Evolutionary conservation across 2,113 vertebrate genomes (phyloP).

Genomic region (Melanerpes aurifrons): DNA sequence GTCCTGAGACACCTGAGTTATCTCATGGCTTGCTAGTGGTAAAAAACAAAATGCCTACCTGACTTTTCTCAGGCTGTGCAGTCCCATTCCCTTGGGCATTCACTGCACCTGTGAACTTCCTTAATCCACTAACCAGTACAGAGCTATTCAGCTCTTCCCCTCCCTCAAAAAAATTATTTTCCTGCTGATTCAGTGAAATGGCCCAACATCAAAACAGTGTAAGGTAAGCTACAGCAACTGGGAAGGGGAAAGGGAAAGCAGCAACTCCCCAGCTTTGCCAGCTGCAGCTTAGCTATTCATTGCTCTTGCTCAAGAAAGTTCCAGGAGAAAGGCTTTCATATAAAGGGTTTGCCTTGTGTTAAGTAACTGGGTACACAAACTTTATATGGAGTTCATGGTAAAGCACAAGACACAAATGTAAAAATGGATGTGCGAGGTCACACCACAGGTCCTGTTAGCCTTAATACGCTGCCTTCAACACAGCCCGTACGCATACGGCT

Average conservation of each 20-base stretch:
- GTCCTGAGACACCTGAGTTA: neutral
- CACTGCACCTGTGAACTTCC: neutral
- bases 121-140: neutral
- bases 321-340: neutral
- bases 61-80: neutral
- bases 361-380: neutral
- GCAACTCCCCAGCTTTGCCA: slow-evolving; percentile 1
- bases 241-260: neutral
- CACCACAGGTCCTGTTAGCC: neutral
- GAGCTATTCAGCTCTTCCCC: neutral
- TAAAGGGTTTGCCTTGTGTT: neutral
- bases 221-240: slow-evolving; percentile 7
- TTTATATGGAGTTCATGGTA: neutral
- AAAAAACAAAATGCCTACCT: neutral
- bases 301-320: slow-evolving; percentile 30
- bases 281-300: slow-evolving; percentile 24
- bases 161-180: neutral
- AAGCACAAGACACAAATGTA: neutral
- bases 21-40: neutral
- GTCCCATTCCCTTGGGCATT: neutral
- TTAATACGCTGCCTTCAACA: neutral
- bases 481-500: neutral
- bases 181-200: slow-evolving; percentile 37
- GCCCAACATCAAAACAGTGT: neutral
- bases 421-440: neutral